A percentile compares a stretch with the other conserved stretches of the same genome.
phyloP scores from a whole-genome alignment of 2,797 vertebrate species.

The Sebastes miniatus region DNA sequence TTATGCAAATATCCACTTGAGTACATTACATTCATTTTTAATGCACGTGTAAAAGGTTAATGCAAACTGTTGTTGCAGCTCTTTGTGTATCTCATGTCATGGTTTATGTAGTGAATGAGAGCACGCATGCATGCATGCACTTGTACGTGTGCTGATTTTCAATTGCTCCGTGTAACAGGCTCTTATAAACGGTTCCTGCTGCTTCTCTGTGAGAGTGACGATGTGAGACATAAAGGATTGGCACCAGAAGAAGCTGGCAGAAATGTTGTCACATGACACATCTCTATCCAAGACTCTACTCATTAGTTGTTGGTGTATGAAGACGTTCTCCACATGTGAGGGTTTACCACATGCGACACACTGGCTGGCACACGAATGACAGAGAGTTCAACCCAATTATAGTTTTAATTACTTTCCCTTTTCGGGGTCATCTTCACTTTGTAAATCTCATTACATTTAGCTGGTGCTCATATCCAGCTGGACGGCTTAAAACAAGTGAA shows the following conservation, averaged over 20 bases:
- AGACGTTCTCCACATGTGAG: neutral
- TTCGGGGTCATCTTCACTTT: constrained; percentile 3
- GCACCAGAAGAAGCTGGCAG: neutral
- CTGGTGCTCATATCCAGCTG: constrained; percentile 21
- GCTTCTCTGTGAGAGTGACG: neutral
- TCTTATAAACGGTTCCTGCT: neutral
- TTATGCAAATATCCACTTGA: neutral
- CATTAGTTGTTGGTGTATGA: neutral
- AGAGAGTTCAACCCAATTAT: constrained; percentile 18
- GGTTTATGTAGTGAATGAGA: neutral
- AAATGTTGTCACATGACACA: neutral
- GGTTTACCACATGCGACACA: neutral
- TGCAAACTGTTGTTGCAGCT: neutral
- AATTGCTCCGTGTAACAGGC: neutral
- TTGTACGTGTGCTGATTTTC: neutral
- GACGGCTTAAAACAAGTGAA: constrained; percentile 9
- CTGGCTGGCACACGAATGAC: neutral
- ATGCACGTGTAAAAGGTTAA: neutral
- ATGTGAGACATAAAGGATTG: neutral
- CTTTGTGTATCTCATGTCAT: neutral
- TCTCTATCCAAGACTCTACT: neutral
- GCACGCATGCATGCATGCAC: fast-evolving
- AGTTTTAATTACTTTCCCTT: constrained; percentile 13
- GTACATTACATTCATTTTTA: neutral
- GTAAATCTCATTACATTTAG: constrained; percentile 29